These are phyloP conservation scores for Ophiothrix spiculata DNA, from an alignment of 35 echinoderm and acorn worm species.

Conservation along the genomic window DNA sequence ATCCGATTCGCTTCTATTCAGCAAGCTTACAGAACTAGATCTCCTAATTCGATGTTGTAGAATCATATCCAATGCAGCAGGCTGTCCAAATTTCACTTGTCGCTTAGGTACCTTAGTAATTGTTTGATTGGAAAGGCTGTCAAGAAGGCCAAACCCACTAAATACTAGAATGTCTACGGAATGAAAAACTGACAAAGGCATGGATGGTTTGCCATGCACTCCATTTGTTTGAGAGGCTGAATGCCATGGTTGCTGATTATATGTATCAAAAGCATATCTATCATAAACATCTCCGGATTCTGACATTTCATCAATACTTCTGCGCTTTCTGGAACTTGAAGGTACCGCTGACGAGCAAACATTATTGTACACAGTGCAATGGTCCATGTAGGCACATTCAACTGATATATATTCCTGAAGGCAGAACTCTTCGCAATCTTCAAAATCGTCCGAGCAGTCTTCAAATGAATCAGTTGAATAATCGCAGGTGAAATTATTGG, in stretches of 20 bases:
- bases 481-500: background rate
- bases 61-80: background rate
- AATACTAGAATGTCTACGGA: background rate
- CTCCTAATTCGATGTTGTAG: background rate
- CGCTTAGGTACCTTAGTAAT: background rate
- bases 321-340: too few species aligned
- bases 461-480: too few species aligned
- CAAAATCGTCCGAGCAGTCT: background rate
- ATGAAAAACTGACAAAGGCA: background rate
- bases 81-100: background rate
- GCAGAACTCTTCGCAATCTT: slow-evolving; percentile 12
- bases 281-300: background rate
- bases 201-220: background rate
- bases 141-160: background rate
- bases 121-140: background rate
- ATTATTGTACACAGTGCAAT: slow-evolving; percentile 22
- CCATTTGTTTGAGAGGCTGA: background rate
- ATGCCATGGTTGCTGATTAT: background rate
- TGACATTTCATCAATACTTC: background rate
- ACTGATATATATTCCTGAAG: slow-evolving; percentile 7
- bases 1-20: too few species aligned
- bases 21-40: too few species aligned
- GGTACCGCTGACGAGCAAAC: background rate
- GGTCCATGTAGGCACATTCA: background rate
- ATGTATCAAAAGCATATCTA: background rate